These are phyloP conservation scores for Pangasianodon hypophthalmus DNA, from an alignment of 2,113 vertebrate species.

Conservation along the genomic window DNA sequence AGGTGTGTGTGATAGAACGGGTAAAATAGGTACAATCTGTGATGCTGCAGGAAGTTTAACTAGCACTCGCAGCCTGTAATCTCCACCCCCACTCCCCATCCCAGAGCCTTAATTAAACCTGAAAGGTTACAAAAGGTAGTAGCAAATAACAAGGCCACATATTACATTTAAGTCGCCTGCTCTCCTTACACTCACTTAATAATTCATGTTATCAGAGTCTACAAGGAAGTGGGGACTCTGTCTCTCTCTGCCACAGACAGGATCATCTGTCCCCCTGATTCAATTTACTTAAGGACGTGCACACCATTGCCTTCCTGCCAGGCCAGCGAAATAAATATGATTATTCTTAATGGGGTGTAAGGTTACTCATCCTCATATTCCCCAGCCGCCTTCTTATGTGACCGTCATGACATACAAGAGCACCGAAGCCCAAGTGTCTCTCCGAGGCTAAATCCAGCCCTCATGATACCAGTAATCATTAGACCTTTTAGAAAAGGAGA, in stretches of 20 bases:
- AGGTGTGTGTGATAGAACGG: not conserved
- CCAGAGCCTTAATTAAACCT: slow-evolving; percentile 77
- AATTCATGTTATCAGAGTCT: slow-evolving; percentile 72
- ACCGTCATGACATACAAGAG: slow-evolving; percentile 68
- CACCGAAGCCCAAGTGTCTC: slow-evolving; percentile 52
- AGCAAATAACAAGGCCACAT: slow-evolving; percentile 77
- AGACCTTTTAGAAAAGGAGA: slow-evolving; percentile 32
- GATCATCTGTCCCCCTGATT: slow-evolving; percentile 70
- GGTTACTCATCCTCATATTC: slow-evolving; percentile 73
- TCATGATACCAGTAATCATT: slow-evolving; percentile 39
- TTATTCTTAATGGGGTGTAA: slow-evolving; percentile 82
- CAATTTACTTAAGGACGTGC: slow-evolving; percentile 71
- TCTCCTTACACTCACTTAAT: slow-evolving; percentile 73
- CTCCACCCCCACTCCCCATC: slow-evolving; percentile 28
- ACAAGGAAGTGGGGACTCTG: slow-evolving; percentile 67
- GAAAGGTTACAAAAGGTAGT: slow-evolving; percentile 81
- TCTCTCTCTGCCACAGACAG: slow-evolving; percentile 67
- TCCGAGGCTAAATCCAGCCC: slow-evolving; percentile 40
- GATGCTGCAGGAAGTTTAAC: slow-evolving; percentile 19
- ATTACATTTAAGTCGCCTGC: slow-evolving; percentile 73
- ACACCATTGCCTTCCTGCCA: slow-evolving; percentile 65
- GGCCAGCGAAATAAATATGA: slow-evolving; percentile 80
- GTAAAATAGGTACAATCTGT: slow-evolving; percentile 7
- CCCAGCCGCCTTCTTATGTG: slow-evolving; percentile 69
- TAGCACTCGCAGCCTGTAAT: slow-evolving; percentile 45